Percentiles rank a stretch among this genome's conserved stretches.
These are phyloP conservation scores for Sinonovacula constricta DNA, from an alignment of 1,140 invertebrate genomes.

Conservation along the genomic window DNA sequence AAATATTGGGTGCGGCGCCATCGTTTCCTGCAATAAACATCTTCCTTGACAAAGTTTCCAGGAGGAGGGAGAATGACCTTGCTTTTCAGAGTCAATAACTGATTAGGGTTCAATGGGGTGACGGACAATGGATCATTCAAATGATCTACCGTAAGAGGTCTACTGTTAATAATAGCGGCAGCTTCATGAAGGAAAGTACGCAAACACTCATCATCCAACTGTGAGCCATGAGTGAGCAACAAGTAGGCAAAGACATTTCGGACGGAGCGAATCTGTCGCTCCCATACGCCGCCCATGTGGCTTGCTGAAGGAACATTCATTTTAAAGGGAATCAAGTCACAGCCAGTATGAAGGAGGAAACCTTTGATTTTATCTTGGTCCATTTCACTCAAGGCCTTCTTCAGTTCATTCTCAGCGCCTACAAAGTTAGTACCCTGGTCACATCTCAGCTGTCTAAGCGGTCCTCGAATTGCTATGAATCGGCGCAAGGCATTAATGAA, in stretches of 20 bases:
- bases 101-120: conserved; percentile 39
- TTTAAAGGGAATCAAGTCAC: conserved; percentile 40
- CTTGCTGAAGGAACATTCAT: conserved; percentile 53
- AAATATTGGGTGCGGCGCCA: conserved; percentile 46
- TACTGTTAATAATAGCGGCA: conserved; percentile 31
- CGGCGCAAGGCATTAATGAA: conserved; percentile 14
- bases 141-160: conserved; percentile 19
- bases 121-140: conserved; percentile 21
- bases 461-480: conserved; percentile 50
- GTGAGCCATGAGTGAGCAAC: conserved; percentile 2
- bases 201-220: conserved; percentile 23
- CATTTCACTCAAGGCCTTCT: conserved; percentile 4
- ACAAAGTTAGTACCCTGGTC: conserved; percentile 70
- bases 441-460: conserved; percentile 7
- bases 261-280: conserved; percentile 47
- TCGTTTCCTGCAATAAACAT: conserved; percentile 37
- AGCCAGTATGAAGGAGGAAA: conserved; percentile 25
- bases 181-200: conserved; percentile 40
- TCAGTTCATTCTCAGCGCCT: conserved; percentile 56
- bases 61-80: conserved; percentile 30
- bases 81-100: conserved; percentile 40
- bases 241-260: conserved; percentile 42
- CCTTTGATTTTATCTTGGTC: conserved; percentile 10
- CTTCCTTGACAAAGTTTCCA: conserved; percentile 22
- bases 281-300: conserved; percentile 56